Evolutionary conservation across 2,888 invertebrate genomes (phyloP), one percentile per base, ranked within the genome.

Genomic region (Diarsia rubi): DNA sequence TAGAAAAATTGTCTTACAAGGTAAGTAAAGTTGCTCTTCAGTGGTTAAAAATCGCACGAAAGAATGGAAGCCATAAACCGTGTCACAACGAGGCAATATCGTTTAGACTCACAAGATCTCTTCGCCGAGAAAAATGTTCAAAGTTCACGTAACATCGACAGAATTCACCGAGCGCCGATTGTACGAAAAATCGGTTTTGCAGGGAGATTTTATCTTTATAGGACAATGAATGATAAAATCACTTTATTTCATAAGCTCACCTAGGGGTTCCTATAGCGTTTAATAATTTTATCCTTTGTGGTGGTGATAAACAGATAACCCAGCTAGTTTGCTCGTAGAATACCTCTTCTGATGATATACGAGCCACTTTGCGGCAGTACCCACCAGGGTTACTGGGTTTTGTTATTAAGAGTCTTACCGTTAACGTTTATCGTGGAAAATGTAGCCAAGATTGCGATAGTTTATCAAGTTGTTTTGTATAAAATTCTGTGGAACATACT

Each of bases 211-310:
- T 77, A 79, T 85, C 82, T 78, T 81, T 83, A 76, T 76, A 63
- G 75, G 68, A 42, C 70, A 71, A 78, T 75, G 68, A 71, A 73
- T 74, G 85, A 85, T 85, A 81, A 83, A 81, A 85, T 85, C 84
- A 76, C 72, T 85, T 85, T 76, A 81, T 82, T 82, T 83, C 74
- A 72, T 76, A 73, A 76, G 70, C 79, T 79, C 71, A 77, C 57
- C 70, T 67, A 75, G 81, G 81, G 82, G 60, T 69, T 75, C 60
- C 65, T 67, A 75, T 77, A 81, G 80, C 68, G 87, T 86, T 88
- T 86, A 89, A 88, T 89, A 86, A 88, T 89, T 89, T 86, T 83
- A 82, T 85, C 86, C 82, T 70, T 89, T 88, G 79, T 73, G 78
- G 81, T 74, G 75, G 79, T 76, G 90, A 90, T 90, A 37, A 37